Percentiles rank a stretch among this genome's conserved stretches.
Evolutionary conservation across 2,113 vertebrate species (phyloP).

Genomic region (Nesoenas mayeri): DNA sequence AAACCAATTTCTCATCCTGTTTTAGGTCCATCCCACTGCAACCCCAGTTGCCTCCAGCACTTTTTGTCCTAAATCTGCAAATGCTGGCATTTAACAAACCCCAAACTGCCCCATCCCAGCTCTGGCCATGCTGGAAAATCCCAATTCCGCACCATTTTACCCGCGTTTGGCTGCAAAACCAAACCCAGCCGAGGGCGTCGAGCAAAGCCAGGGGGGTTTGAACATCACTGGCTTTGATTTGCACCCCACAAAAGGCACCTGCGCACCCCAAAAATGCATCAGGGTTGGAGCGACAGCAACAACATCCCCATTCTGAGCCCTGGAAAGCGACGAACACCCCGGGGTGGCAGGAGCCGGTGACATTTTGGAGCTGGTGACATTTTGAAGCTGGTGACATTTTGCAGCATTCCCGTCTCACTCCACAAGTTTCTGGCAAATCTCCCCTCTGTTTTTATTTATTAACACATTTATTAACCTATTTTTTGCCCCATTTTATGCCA

Average conservation of each 20-base stretch:
- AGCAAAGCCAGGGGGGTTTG: not conserved
- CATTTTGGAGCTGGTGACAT: too few species aligned
- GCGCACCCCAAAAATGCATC: not conserved
- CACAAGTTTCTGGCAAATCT: too few species aligned
- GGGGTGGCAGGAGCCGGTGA: too few species aligned
- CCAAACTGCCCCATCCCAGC: rapidly evolving
- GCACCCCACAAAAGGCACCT: not conserved
- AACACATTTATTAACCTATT: too few species aligned
- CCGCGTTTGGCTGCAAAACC: not conserved
- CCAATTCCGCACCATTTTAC: not conserved
- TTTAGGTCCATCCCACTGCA: not conserved
- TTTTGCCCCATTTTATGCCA: too few species aligned
- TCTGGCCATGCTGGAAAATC: rapidly evolving
- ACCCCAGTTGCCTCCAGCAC: not conserved
- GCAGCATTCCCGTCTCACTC: too few species aligned
- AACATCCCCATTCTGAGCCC: too few species aligned
- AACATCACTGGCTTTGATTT: not conserved
- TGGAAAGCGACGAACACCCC: too few species aligned
- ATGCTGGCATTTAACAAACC: rapidly evolving
- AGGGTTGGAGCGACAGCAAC: too few species aligned
- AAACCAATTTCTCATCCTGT: not conserved
- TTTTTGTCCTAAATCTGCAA: not conserved
- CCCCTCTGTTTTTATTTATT: too few species aligned
- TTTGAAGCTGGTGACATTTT: too few species aligned
- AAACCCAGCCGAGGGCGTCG: not conserved